Evolutionary conservation across 2,113 vertebrate genomes (phyloP), one percentile per base, ranked within the genome.

Genomic region (Albula glossodonta): DNA sequence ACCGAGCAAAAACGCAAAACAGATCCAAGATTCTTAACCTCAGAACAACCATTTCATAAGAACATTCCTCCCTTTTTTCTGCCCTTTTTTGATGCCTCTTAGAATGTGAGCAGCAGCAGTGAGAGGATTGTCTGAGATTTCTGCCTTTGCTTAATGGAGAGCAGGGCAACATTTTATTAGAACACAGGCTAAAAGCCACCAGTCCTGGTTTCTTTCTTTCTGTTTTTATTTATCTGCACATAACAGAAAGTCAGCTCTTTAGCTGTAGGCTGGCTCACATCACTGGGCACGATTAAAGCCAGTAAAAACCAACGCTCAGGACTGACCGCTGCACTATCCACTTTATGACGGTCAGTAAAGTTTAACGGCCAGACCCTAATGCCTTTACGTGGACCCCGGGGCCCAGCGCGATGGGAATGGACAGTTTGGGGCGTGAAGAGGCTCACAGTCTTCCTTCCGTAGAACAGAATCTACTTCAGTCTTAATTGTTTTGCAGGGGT

Each of bases 281-380:
- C 81, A 60, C 63, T 83, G 53, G 53, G 6, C 48, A 19, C 22
- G 25, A 66, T 83, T 63, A 7, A 51, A 22, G 41, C 4, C 93
- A 89, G 92, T 94, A 92, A 93, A 89, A 88, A 91, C 94, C 93
- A 92, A 93, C 93, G 93, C 93, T 92, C 91, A 91, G 91, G 87
- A 88, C 90, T 92, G 91, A 90, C 90, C 91, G 83, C 86, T 63
- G 85, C 90, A 89, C 12, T 88, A 90, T 91, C 89, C 89, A 90
- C 91, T 95, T 94, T 93, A 95, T 86, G 92, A 91, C 92, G 90
- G 88, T 22, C 81, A 91, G 91, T 94, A 94, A 94, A 94, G 89
- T 94, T 94, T 95, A 93, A 95, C 91, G 90, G 93, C 93, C 89
- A 81, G 88, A 91, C 92, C 92, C 91, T 88, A 91, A 89, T 90